Conservation (phyloP, 1,140 invertebrate genomes). For the Nautilus pompilius region DNA sequence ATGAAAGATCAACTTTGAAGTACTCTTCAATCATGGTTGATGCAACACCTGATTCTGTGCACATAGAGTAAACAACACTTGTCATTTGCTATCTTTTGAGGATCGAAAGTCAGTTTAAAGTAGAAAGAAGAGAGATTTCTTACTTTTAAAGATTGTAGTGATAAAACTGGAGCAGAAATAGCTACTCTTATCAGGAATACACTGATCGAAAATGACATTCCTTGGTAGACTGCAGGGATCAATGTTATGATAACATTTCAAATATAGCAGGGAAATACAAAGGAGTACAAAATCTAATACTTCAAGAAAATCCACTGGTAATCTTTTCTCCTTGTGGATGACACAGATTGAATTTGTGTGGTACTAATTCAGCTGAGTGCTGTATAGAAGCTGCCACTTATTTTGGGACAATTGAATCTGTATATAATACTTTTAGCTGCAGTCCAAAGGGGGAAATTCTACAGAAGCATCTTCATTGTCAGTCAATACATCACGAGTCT, state of each 20-base stretch:
- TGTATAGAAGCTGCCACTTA: neutral
- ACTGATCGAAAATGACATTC: neutral
- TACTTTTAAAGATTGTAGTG: neutral
- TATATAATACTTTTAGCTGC: neutral
- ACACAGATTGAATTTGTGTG: neutral
- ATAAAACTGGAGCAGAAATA: neutral
- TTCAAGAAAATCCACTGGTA: neutral
- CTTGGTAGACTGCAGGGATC: neutral
- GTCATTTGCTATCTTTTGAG: neutral
- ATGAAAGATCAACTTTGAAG: neutral
- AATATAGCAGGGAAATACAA: neutral
- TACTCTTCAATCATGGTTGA: neutral
- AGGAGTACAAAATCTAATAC: neutral
- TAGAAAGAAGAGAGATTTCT: neutral
- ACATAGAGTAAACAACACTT: neutral
- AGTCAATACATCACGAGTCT: too few relatives aligned
- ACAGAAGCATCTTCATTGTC: too few relatives aligned
- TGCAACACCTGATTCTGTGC: neutral
- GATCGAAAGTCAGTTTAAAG: neutral
- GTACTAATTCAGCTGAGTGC: too few relatives aligned
- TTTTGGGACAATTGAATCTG: neutral
- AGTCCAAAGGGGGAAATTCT: too few relatives aligned
- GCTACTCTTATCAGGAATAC: neutral
- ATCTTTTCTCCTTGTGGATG: too few relatives aligned
- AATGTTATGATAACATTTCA: neutral